Evolutionary conservation across 1,140 invertebrate genomes (phyloP).

Genomic region (Lordiphosa collinella): DNA sequence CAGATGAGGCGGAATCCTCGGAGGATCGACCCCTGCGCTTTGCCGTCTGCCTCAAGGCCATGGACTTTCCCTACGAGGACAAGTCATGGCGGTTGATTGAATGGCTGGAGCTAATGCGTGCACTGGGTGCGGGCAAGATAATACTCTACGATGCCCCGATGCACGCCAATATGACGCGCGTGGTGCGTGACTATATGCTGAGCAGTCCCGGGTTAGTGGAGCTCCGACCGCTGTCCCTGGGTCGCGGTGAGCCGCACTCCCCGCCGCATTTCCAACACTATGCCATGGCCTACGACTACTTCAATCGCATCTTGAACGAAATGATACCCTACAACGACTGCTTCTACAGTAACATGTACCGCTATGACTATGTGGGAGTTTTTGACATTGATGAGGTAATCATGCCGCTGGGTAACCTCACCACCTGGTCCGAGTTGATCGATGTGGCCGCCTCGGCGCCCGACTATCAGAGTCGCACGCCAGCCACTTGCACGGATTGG

Average conservation of each 20-base stretch:
- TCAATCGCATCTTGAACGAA: constrained; percentile 83
- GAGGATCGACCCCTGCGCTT: constrained; percentile 83
- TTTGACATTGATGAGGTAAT: constrained; percentile 91
- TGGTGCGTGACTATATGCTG: constrained; percentile 81
- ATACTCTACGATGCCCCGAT: constrained; percentile 94
- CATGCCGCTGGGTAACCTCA: constrained; percentile 81
- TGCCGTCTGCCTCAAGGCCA: constrained; percentile 94
- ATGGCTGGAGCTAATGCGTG: constrained; percentile 93
- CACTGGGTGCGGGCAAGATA: constrained; percentile 93
- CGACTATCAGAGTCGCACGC: constrained; percentile 24
- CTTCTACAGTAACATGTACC: constrained; percentile 88
- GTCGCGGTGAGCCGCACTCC: constrained; percentile 81
- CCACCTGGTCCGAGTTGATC: constrained; percentile 80
- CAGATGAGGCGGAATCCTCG: neutral
- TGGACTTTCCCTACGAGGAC: constrained; percentile 94
- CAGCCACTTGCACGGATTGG: constrained; percentile 30
- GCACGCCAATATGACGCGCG: constrained; percentile 93
- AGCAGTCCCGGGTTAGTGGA: constrained; percentile 80
- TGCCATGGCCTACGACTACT: constrained; percentile 31
- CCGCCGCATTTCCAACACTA: constrained; percentile 85
- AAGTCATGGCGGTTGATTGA: constrained; percentile 93
- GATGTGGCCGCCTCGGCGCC: constrained; percentile 30
- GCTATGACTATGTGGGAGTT: constrained; percentile 87
- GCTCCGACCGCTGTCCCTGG: constrained; percentile 85
- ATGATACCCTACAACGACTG: constrained; percentile 92